Evolutionary conservation across 1,140 invertebrate species (phyloP).

Genomic region (Heliconius hermathena): DNA sequence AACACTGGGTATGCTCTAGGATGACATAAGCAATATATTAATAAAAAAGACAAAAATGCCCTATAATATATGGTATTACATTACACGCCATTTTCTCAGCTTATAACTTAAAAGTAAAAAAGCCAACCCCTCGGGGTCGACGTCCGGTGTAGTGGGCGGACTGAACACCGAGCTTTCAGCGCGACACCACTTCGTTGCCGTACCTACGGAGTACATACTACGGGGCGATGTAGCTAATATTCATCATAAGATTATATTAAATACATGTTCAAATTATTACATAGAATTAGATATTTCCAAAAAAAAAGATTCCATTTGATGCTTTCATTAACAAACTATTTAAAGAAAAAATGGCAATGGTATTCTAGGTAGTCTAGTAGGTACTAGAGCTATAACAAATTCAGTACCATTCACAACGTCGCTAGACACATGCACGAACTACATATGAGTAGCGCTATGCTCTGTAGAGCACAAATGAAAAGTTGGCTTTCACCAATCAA

Average conservation of each 20-base stretch:
- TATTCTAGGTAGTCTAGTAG: too few species aligned
- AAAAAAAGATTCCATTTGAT: not conserved
- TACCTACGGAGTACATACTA: not conserved
- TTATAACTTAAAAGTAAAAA: conserved; percentile 19
- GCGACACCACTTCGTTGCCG: conserved; percentile 45
- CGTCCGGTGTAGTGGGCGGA: conserved; percentile 64
- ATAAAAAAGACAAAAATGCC: not conserved
- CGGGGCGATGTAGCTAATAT: conserved; percentile 11
- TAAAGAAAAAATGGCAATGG: not conserved
- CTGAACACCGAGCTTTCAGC: conserved; percentile 65
- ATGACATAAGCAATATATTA: too few species aligned
- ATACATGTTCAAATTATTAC: too few species aligned
- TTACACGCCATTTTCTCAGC: conserved; percentile 2
- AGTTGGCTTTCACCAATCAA: not conserved
- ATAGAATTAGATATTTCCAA: too few species aligned
- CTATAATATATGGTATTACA: not conserved
- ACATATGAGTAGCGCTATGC: not conserved
- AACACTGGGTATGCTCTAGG: too few species aligned
- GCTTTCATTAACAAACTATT: not conserved
- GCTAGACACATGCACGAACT: not conserved
- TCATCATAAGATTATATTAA: not conserved
- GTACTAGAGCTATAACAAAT: not conserved
- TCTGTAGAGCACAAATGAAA: not conserved
- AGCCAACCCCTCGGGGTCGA: conserved; percentile 49
- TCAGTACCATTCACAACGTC: not conserved